Base-by-base conservation (phyloP, 1,140 invertebrate species). In the Leguminivora glycinivorella region DNA sequence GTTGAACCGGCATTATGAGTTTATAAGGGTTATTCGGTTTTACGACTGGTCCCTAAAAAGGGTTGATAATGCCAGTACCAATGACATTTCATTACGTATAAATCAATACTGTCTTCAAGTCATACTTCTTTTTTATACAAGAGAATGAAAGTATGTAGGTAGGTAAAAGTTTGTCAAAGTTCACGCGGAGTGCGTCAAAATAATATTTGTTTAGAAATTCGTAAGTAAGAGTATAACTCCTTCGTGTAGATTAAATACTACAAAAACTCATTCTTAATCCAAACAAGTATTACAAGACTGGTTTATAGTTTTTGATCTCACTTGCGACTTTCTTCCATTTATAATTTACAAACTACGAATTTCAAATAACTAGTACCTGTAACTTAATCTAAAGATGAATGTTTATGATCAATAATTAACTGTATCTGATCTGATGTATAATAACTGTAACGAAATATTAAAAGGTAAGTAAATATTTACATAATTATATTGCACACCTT, bases 141-240 rank as follows among this genome's bases (percentile, higher is more conserved):
- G 56, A 60, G 14, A 24, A 60, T 60, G 24, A 60, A 29, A 60
- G 56, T 60, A 67, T 12, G 56, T 40, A 17, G 5, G 56, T 60
- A 58, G 12, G 67, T 17, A 14, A 2, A n/a, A 17, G 40, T 43
- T 43, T 43, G 5, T 5, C 6, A n/a, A 72, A 71, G 67, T 77
- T 71, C 73, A 77, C 73, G 69, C 67, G 70, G 31, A 25, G 60
- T 67, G 47, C 58, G 38, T 47, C 58, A 74, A 74, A 78, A 79
- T 79, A 72, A 75, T 72, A 74, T 77, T 78, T 75, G 74, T 68
- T 72, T 68, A 72, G 72, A 71, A 74, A 73, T 67, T 71, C 71
- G 73, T 70, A 80, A 77, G 75, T 72, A 77, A n/a, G n/a, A n/a
- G n/a, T 43, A 17, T 43, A 31, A 43, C n/a, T 2, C 4, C n/a